Evolutionary conservation across 2,797 vertebrate genomes (phyloP).

Genomic region (Trichosurus vulpecula): DNA sequence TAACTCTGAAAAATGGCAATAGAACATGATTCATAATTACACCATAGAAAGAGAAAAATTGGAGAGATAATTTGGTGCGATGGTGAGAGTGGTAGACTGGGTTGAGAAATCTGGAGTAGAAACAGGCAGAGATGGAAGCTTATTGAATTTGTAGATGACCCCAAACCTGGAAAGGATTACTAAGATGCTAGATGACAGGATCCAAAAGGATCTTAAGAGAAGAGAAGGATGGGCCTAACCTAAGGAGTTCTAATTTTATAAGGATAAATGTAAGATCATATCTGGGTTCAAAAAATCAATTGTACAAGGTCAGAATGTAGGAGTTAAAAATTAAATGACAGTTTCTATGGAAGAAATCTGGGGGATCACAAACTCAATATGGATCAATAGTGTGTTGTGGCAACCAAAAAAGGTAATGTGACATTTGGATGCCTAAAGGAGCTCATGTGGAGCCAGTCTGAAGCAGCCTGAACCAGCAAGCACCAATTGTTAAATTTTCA

Average conservation of each 20-base stretch:
- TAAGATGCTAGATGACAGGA: neutral
- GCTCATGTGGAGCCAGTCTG: neutral
- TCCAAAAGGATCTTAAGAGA: neutral
- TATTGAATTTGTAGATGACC: neutral
- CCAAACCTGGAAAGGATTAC: neutral
- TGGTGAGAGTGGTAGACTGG: neutral
- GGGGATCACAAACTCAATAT: neutral
- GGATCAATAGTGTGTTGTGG: neutral
- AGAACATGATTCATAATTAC: neutral
- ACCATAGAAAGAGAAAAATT: neutral
- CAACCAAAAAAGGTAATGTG: neutral
- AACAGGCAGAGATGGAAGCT: neutral
- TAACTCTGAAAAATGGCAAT: neutral
- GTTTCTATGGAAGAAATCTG: neutral
- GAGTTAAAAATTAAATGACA: neutral
- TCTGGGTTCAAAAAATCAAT: neutral
- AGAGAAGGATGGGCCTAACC: neutral
- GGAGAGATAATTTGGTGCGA: neutral
- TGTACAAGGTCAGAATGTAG: neutral
- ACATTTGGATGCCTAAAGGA: neutral
- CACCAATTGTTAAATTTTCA: neutral
- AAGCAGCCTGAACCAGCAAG: neutral
- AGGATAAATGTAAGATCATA: neutral
- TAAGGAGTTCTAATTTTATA: neutral
- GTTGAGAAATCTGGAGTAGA: neutral